A percentile compares a stretch with the other conserved stretches of the same genome.
phyloP scores from a whole-genome alignment of 2,888 invertebrate species.

The Dioctria rufipes region DNA sequence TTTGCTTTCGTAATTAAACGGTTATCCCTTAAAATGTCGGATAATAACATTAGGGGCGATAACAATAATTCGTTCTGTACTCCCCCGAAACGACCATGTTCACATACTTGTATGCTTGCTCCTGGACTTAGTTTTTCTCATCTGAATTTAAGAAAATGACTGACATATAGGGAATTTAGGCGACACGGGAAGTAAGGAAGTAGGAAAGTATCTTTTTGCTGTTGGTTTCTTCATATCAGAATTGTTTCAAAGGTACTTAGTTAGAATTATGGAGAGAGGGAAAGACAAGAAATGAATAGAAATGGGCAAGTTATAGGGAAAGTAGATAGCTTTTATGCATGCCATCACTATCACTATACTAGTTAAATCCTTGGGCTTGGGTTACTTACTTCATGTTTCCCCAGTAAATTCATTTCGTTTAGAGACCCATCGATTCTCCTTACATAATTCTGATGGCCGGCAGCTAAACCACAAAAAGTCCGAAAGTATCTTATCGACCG shows the following conservation, averaged over 20 bases:
- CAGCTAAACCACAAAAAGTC: slow-evolving; percentile 36
- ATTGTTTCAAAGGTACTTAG: slow-evolving; percentile 1
- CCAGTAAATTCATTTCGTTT: slow-evolving; percentile 13
- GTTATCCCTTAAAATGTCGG: slow-evolving; percentile 33
- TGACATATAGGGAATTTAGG: no score
- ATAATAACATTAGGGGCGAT: slow-evolving; percentile 44
- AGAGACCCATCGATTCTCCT: slow-evolving; percentile 4
- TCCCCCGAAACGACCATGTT: slow-evolving; percentile 8
- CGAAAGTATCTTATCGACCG: slow-evolving; percentile 47
- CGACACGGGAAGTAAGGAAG: neutral
- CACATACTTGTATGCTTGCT: slow-evolving; percentile 5
- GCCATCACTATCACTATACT: neutral
- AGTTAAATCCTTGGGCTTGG: slow-evolving; percentile 7
- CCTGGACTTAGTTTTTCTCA: neutral
- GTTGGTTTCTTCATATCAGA: neutral
- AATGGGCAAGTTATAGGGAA: slow-evolving; percentile 13
- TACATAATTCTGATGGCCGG: slow-evolving; percentile 17
- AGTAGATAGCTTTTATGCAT: neutral
- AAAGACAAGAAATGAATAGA: slow-evolving; percentile 29
- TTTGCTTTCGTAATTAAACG: slow-evolving; percentile 48
- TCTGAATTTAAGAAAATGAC: slow-evolving; percentile 8
- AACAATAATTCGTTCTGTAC: slow-evolving; percentile 37
- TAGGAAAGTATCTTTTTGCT: slow-evolving; percentile 27
- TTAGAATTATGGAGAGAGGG: neutral
- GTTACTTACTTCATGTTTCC: slow-evolving; percentile 7